Conservation (phyloP, 2,888 invertebrate genomes). For the Zaprionus obscuricornis region DNA sequence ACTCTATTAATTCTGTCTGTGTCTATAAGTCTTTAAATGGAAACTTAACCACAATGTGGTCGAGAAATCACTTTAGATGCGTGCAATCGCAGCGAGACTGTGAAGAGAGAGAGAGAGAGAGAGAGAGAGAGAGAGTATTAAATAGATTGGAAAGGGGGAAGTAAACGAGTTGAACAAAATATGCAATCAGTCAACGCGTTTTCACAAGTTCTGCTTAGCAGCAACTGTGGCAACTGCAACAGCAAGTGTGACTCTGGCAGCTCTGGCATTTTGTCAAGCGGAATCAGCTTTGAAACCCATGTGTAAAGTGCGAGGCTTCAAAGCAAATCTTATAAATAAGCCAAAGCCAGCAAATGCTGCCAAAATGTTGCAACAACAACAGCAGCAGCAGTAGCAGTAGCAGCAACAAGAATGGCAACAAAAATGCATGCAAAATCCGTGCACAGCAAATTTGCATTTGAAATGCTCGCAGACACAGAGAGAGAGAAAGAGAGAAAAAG, state of each 20-base stretch:
- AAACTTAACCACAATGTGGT: constrained; percentile 24
- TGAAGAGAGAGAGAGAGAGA: background rate
- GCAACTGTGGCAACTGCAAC: constrained; percentile 6
- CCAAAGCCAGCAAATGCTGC: constrained; percentile 50
- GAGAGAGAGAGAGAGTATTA: no score
- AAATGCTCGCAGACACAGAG: constrained; percentile 34
- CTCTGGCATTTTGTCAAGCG: constrained; percentile 61
- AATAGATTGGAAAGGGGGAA: no score
- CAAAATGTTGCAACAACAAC: constrained; percentile 32
- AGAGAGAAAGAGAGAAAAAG: constrained; percentile 3
- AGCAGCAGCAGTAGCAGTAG: constrained; percentile 4
- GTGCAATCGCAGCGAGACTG: no score
- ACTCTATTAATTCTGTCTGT: no score
- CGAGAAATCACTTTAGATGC: no score
- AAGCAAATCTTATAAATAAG: constrained; percentile 74
- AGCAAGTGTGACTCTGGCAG: constrained; percentile 1
- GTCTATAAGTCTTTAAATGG: no score
- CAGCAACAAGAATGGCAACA: constrained; percentile 21
- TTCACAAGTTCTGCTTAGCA: background rate
- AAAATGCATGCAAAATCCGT: constrained; percentile 35
- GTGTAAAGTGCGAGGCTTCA: constrained; percentile 60
- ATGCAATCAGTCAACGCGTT: constrained; percentile 58
- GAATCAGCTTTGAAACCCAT: constrained; percentile 66
- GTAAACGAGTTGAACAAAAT: constrained; percentile 20
- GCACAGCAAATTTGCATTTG: constrained; percentile 64